Conservation (phyloP, 2,888 invertebrate genomes). For the Drepanosiphum platanoidis region DNA sequence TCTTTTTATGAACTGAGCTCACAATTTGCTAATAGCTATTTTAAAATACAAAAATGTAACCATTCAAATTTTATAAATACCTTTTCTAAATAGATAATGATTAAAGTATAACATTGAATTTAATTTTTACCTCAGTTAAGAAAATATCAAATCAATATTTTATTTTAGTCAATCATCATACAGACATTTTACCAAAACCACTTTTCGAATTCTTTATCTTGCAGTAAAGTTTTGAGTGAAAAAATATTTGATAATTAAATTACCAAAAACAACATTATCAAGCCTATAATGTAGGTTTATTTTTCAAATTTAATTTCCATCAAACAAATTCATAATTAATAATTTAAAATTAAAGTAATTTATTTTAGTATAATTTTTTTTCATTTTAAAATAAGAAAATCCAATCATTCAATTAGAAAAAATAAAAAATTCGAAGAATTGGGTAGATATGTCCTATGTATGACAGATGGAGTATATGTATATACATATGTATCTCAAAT, state of each 20-base stretch:
- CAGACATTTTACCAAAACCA: not conserved
- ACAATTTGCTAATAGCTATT: not conserved
- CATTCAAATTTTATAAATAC: too few relatives aligned
- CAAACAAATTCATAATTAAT: not conserved
- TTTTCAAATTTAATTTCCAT: not conserved
- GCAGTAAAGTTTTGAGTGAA: not conserved
- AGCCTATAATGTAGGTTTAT: too few relatives aligned
- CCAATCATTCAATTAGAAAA: not conserved
- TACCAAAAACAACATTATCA: not conserved
- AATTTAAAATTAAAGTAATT: not conserved
- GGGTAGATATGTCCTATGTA: not conserved
- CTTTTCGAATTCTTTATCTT: not conserved
- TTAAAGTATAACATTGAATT: too few relatives aligned
- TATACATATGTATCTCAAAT: not conserved
- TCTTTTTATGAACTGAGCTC: not conserved
- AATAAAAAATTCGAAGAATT: not conserved
- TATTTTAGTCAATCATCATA: not conserved
- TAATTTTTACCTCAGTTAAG: too few relatives aligned
- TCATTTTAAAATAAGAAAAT: too few relatives aligned
- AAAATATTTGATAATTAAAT: not conserved
- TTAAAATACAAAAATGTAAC: not conserved
- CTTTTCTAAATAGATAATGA: too few relatives aligned
- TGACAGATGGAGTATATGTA: too few relatives aligned
- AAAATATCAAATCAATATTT: too few relatives aligned
- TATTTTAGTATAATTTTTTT: too few relatives aligned